Evolutionary conservation across 2,888 invertebrate species (phyloP).

Genomic region (Ophioninae sp.): DNA sequence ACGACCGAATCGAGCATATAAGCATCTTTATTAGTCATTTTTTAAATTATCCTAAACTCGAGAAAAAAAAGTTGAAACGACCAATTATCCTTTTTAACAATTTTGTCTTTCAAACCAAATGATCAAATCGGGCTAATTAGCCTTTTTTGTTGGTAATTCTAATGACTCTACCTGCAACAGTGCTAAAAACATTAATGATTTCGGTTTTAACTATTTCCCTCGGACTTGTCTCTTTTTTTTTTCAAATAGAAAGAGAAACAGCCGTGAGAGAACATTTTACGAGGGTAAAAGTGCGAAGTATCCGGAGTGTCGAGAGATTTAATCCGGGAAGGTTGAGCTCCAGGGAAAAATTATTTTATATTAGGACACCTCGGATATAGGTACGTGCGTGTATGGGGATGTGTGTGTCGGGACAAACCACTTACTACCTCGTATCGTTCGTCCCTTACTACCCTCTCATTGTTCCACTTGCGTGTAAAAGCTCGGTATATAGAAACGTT

Average conservation of each 20-base stretch:
- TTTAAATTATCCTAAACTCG: too few relatives aligned
- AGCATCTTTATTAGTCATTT: too few relatives aligned
- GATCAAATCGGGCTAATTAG: too few relatives aligned
- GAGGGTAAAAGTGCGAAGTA: slow-evolving; percentile 6
- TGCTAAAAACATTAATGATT: background rate
- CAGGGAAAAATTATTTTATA: slow-evolving; percentile 58
- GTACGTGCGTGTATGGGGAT: slow-evolving; percentile 9
- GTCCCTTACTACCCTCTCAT: slow-evolving; percentile 51
- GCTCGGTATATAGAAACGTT: slow-evolving; percentile 41
- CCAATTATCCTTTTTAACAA: too few relatives aligned
- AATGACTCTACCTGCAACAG: background rate
- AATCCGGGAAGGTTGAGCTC: slow-evolving; percentile 33
- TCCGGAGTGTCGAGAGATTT: slow-evolving; percentile 45
- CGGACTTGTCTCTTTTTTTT: background rate
- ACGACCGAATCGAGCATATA: too few relatives aligned
- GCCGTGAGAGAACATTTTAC: background rate
- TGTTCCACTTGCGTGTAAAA: slow-evolving; percentile 40
- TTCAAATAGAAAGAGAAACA: background rate
- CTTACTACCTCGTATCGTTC: slow-evolving; percentile 57
- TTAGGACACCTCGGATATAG: slow-evolving; percentile 25
- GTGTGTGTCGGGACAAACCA: slow-evolving; percentile 51
- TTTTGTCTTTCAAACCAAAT: too few relatives aligned
- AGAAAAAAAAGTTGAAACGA: too few relatives aligned
- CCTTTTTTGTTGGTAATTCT: background rate
- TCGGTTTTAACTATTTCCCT: background rate